These are phyloP conservation scores for Caracal caracal DNA, from an alignment of 2,113 vertebrate genomes.

Conservation along the genomic window DNA sequence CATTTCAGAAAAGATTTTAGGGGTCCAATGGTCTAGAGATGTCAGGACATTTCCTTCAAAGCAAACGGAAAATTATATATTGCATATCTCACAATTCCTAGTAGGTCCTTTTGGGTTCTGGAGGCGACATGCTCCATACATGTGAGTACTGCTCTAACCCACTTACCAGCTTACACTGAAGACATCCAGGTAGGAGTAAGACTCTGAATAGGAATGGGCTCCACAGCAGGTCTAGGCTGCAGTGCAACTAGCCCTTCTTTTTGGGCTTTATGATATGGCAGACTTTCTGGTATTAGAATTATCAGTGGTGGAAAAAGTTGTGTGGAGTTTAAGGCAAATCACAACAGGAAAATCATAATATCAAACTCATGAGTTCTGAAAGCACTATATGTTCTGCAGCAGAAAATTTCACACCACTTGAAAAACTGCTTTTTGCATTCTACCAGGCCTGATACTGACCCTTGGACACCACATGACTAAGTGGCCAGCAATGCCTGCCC, in stretches of 20 bases:
- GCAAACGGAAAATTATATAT: not conserved
- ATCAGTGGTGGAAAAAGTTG: not conserved
- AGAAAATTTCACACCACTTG: not conserved
- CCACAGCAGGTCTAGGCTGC: not conserved
- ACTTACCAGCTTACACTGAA: not conserved
- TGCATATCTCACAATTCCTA: not conserved
- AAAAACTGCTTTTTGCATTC: not conserved
- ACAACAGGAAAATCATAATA: not conserved
- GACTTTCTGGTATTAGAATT: not conserved
- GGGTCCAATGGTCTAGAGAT: not conserved
- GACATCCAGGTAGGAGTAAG: not conserved
- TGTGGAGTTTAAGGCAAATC: not conserved
- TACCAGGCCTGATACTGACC: not conserved
- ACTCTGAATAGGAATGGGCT: not conserved
- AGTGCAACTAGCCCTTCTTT: not conserved
- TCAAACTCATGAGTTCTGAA: not conserved
- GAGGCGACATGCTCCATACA: not conserved
- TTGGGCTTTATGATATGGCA: not conserved
- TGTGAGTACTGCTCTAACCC: not conserved
- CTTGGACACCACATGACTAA: not conserved
- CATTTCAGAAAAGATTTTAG: not conserved
- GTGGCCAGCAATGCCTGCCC: not conserved
- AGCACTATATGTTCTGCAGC: not conserved
- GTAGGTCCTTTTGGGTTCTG: not conserved
- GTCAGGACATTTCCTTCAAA: not conserved